Evolutionary conservation across 92 coral and sea anemone species (phyloP).

Genomic region (Meandrina meandrites): DNA sequence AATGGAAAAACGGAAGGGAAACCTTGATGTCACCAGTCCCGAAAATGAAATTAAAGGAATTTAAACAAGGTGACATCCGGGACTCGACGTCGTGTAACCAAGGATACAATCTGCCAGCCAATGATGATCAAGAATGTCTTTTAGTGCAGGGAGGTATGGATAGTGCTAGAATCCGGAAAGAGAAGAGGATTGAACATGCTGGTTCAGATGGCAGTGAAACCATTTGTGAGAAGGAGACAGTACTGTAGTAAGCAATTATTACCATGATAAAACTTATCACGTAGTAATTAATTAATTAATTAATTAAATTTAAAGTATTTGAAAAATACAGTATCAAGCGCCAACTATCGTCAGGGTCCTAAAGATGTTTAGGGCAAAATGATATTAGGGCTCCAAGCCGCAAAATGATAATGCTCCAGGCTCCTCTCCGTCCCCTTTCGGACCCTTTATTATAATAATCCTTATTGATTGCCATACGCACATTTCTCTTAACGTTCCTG

Average conservation of each 20-base stretch:
- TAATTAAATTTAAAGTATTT: too few relatives aligned
- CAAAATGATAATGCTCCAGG: too few relatives aligned
- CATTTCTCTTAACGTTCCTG: too few relatives aligned
- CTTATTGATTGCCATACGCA: too few relatives aligned
- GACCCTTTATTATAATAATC: too few relatives aligned
- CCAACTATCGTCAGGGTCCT: too few relatives aligned
- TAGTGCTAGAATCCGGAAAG: neutral
- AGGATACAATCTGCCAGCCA: neutral
- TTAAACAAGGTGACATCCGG: neutral
- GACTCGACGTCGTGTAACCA: neutral
- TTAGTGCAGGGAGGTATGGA: neutral
- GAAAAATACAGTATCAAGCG: too few relatives aligned
- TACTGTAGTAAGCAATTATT: neutral
- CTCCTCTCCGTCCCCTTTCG: too few relatives aligned
- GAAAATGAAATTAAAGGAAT: neutral
- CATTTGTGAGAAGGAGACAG: slow-evolving; percentile 13
- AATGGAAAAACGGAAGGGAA: slow-evolving; percentile 6
- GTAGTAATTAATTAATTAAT: too few relatives aligned
- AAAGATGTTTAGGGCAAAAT: too few relatives aligned
- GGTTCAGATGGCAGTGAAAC: neutral
- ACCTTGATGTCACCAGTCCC: neutral
- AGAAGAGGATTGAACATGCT: neutral
- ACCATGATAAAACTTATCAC: neutral
- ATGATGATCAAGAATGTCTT: neutral
- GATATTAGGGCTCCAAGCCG: too few relatives aligned